These are phyloP conservation scores for Latrodectus geometricus DNA, from an alignment of 1,140 invertebrate genomes.

Conservation along the genomic window DNA sequence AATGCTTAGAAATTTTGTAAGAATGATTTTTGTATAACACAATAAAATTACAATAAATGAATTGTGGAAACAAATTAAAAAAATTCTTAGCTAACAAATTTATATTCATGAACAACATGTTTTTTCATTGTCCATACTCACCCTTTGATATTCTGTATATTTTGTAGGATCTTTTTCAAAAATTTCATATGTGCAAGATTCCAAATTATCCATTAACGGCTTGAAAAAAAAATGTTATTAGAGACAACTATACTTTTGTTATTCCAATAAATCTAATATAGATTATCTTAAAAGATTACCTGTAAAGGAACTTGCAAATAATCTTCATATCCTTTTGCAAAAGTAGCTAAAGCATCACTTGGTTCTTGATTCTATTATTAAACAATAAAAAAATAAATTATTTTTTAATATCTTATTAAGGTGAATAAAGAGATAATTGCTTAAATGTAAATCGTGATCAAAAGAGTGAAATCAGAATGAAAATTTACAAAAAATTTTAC, in stretches of 20 bases:
- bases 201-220: conserved; percentile 95
- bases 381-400: not conserved
- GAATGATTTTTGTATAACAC: too few species aligned
- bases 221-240: conserved; percentile 74
- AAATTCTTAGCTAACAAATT: too few species aligned
- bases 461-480: too few species aligned
- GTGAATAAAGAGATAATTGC: too few species aligned
- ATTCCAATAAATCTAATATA: not conserved
- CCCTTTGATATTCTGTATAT: conserved; percentile 92
- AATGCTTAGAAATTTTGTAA: too few species aligned
- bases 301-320: conserved; percentile 79
- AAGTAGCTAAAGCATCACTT: conserved; percentile 74
- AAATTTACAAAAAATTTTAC: too few species aligned
- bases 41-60: too few species aligned
- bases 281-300: conserved; percentile 63
- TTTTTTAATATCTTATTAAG: too few species aligned
- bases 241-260: not conserved
- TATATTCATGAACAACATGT: too few species aligned
- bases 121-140: conserved; percentile 62
- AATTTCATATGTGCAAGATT: conserved; percentile 95
- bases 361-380: conserved; percentile 40
- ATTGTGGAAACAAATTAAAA: too few species aligned
- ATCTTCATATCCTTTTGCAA: conserved; percentile 88
- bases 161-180: conserved; percentile 99
- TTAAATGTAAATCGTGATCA: too few species aligned